Evolutionary conservation across 2,888 invertebrate genomes (phyloP).

Genomic region (Philonicus albiceps): DNA sequence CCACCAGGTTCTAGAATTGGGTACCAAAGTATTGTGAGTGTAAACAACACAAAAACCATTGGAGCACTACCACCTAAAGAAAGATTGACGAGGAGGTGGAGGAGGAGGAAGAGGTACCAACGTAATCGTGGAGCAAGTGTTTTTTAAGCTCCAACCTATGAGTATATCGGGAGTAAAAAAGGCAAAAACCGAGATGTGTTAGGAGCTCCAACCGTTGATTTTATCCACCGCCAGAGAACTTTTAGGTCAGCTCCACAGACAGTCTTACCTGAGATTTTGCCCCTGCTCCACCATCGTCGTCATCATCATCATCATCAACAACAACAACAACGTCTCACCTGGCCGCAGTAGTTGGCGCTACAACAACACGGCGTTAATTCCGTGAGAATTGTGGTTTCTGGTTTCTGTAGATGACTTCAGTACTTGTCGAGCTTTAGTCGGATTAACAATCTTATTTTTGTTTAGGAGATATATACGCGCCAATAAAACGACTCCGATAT

Average conservation of each 20-base stretch:
- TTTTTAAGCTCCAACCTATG: neutral
- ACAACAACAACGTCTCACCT: neutral
- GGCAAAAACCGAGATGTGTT: neutral
- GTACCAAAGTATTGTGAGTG: neutral
- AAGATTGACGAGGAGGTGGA: neutral
- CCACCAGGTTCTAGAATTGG: neutral
- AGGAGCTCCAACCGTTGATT: neutral
- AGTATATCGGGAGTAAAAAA: neutral
- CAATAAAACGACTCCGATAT: neutral
- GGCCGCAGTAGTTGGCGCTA: neutral
- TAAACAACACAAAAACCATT: neutral
- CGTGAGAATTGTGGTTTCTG: constrained; percentile 13
- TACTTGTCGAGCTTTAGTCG: constrained; percentile 34
- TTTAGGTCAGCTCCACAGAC: neutral
- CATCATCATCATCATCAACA: neutral
- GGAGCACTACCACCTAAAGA: neutral
- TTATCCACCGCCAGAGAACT: neutral
- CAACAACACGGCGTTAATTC: neutral
- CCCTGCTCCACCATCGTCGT: neutral
- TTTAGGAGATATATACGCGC: neutral
- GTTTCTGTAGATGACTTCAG: constrained; percentile 14
- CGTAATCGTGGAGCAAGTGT: neutral
- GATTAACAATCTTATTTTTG: neutral
- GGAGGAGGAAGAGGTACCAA: neutral
- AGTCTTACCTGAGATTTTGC: neutral